These are phyloP conservation scores for Empidonax traillii DNA, from an alignment of 2,113 vertebrate genomes.

Conservation along the genomic window DNA sequence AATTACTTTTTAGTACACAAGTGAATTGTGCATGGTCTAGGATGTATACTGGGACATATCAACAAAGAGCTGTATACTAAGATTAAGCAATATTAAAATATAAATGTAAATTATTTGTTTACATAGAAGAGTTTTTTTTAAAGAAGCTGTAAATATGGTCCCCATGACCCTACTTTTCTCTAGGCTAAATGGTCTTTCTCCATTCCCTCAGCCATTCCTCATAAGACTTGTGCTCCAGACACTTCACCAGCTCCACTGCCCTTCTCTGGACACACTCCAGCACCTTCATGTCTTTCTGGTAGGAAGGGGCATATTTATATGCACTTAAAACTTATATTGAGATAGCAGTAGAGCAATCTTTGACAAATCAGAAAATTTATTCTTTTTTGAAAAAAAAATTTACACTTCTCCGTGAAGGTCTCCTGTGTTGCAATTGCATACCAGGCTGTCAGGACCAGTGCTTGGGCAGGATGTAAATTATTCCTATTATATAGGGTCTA, in stretches of 20 bases:
- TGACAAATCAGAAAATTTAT: not conserved
- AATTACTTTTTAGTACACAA: not conserved
- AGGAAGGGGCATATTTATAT: not conserved
- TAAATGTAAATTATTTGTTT: not conserved
- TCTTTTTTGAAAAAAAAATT: not conserved
- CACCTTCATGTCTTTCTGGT: not conserved
- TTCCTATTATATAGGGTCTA: not conserved
- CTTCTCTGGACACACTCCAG: not conserved
- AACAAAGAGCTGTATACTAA: not conserved
- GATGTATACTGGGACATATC: not conserved
- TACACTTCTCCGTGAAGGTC: not conserved
- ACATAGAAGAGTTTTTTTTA: not conserved
- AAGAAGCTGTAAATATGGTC: not conserved
- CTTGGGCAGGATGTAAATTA: not conserved
- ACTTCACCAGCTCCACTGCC: not conserved
- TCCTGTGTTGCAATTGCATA: not conserved
- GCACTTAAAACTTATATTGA: not conserved
- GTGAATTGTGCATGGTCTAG: not conserved
- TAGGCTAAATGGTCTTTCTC: not conserved
- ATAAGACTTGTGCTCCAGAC: not conserved
- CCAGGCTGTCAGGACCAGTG: not conserved
- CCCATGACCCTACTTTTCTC: not conserved
- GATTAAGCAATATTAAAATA: not conserved
- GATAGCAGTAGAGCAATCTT: not conserved
- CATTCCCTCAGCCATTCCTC: not conserved